A percentile compares a stretch with the other conserved stretches of the same genome.
Evolutionary conservation across 2,797 vertebrate species (phyloP).

Genomic region (Psittacula echo): DNA sequence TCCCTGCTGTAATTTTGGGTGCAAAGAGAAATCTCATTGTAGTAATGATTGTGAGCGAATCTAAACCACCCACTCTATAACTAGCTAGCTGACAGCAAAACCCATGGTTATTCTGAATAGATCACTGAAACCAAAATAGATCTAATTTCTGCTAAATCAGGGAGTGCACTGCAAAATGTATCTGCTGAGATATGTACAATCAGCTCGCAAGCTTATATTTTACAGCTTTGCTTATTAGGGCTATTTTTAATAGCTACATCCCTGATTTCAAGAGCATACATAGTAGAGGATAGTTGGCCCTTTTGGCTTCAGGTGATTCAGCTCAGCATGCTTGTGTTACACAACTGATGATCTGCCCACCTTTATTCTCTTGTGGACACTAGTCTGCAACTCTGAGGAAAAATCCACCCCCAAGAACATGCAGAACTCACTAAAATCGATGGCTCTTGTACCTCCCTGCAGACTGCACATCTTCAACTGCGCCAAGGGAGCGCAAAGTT

Average conservation of each 20-base stretch:
- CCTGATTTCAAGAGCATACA: not conserved
- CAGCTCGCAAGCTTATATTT: not conserved
- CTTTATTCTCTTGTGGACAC: not conserved
- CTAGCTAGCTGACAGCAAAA: not conserved
- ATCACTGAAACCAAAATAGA: not conserved
- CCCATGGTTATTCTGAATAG: not conserved
- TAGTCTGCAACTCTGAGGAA: not conserved
- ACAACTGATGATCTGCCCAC: not conserved
- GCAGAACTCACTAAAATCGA: not conserved
- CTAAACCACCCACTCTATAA: not conserved
- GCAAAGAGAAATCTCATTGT: not conserved
- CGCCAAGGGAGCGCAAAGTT: not conserved
- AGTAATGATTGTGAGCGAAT: not conserved
- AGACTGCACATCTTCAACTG: not conserved
- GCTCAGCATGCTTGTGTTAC: not conserved
- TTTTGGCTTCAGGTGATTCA: not conserved
- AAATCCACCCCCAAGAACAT: not conserved
- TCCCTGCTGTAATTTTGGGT: not conserved
- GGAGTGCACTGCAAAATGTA: not conserved
- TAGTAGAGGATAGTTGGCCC: not conserved
- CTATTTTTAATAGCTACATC: not conserved
- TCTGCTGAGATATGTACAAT: not conserved
- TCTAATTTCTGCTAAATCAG: slow-evolving; percentile 34
- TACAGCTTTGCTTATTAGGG: not conserved
- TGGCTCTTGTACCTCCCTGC: not conserved